Base-by-base conservation (phyloP, 2,888 invertebrate genomes). In the Herminia tarsipennalis region DNA sequence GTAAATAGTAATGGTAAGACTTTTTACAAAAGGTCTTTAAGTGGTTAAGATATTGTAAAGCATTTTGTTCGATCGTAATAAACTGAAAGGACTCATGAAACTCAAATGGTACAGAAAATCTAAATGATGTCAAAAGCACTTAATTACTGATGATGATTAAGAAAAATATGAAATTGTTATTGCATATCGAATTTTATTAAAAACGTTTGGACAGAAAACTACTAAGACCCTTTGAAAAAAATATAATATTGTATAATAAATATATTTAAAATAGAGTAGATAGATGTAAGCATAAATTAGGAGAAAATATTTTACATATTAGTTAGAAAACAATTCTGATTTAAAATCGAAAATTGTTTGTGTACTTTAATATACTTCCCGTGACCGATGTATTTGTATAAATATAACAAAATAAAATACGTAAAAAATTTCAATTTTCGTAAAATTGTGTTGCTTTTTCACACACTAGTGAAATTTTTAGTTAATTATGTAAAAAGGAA, bases 271-370 rank as follows among this genome's bases (percentile, higher is more conserved):
- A 51, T 58, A 52, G 38, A 53, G 43, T 61, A 58, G 39, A 46
- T 58, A 53, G 42, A 33, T 29, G 28, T 66, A 66, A 66, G 68
- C 18, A 45, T 67, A 71, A 70, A 65, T 58, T 69, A 75, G 64
- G 73, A 70, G 66, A 73, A 78, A 74, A 79, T 78, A 81, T 78
- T 86, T 83, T 83, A 81, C 77, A 78, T 72, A 68, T 72, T 82
- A 87, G 83, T 80, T 86, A 86, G 83, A 80, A 78, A 76, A 73
- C 70, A 83, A 80, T 74, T 80, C 73, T 81, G 66, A 76, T 82
- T 84, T 83, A 52, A 70, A 71, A 70, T 76, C 65, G 50, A 59
- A 46, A 34, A 29, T 72, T 76, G 69, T 77, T 76, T 70, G 64
- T 77, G 72, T 62, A 63, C 48, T 57, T 61, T 51, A 71, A 70